These are phyloP conservation scores for Agrotis ipsilon DNA, from an alignment of 2,888 invertebrate species.

Conservation along the genomic window DNA sequence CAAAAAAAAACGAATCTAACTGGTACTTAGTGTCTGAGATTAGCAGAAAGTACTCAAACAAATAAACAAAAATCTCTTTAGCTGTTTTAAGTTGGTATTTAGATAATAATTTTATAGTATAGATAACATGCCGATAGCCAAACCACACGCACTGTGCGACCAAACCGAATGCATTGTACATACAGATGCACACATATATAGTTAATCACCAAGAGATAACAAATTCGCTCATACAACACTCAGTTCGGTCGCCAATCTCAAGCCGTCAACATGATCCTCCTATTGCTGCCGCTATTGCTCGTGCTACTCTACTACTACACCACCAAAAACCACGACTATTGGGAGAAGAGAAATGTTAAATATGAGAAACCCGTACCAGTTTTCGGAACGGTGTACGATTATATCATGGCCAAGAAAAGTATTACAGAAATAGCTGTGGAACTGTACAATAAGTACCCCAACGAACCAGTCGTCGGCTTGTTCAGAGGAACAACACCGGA, in stretches of 20 bases:
- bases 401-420: constrained; percentile 72
- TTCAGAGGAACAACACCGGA: constrained; percentile 78
- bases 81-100: too few relatives aligned
- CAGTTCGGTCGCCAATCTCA: constrained; percentile 33
- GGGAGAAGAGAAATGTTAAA: constrained; percentile 79
- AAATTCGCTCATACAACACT: constrained; percentile 10
- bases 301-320: constrained; percentile 71
- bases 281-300: constrained; percentile 59
- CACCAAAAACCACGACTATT: constrained; percentile 77
- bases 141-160: not conserved
- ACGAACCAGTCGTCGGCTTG: constrained; percentile 81
- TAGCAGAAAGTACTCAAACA: too few relatives aligned
- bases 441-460: constrained; percentile 77
- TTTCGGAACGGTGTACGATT: constrained; percentile 76
- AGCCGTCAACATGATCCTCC: constrained; percentile 62
- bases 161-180: not conserved
- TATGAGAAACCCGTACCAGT: constrained; percentile 75
- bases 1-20: too few relatives aligned
- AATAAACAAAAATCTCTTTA: too few relatives aligned
- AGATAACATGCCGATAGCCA: too few relatives aligned
- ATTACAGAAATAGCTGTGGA: constrained; percentile 70
- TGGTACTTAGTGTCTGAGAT: too few relatives aligned
- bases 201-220: constrained; percentile 22
- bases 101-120: too few relatives aligned
- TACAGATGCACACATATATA: not conserved